Base-by-base conservation (phyloP, 2,113 vertebrate species). In the Mastomys natalensis region DNA sequence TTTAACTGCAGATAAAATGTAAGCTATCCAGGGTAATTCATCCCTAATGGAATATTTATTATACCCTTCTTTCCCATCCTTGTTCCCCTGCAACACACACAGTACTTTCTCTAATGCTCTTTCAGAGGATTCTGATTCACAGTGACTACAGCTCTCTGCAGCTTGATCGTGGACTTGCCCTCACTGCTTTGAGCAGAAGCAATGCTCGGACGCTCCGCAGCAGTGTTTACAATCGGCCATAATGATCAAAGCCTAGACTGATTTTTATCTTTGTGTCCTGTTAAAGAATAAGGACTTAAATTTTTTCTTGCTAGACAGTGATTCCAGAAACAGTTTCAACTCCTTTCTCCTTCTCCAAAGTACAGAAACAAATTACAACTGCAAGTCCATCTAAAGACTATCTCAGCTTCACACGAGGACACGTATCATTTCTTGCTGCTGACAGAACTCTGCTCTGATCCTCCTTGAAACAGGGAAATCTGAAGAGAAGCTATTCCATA, bases 1-100 rank as follows among this genome's bases (percentile, higher is more conserved):
- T 98, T 98, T 98, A 97, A 95, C 90, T 97, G 64, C 9, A 78
- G 78, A 60, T 87, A 78, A 96, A 96, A 96, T 92, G 93, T 31
- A 72, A 4, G 58, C 87, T 97, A 88, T 90, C 96, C 62, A 89
- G 55, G 96, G 93, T 97, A 87, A 93, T 58, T 95, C 97, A 87
- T 95, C 93, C 88, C 60, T 89, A 87, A 93, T 90, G 93, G 92
- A 97, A 9, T 60, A 53, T 95, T 95, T 87, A 66, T 0, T 87
- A 64, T 0, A 0, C 37, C 70, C 24, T 62, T 64, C 22, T 26
- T 60, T 93, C 31, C 22, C 24, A 68, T 73, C 55, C 66, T 72
- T 70, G 1, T 53, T 17, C 1, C 66, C n/a, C 16, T n/a, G 1
- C 48, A 1, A 17, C 55, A 5, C 55, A 19, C 68, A 45, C 31